Base-by-base conservation (phyloP, 2,113 vertebrate genomes). In the Centrocercus urophasianus region DNA sequence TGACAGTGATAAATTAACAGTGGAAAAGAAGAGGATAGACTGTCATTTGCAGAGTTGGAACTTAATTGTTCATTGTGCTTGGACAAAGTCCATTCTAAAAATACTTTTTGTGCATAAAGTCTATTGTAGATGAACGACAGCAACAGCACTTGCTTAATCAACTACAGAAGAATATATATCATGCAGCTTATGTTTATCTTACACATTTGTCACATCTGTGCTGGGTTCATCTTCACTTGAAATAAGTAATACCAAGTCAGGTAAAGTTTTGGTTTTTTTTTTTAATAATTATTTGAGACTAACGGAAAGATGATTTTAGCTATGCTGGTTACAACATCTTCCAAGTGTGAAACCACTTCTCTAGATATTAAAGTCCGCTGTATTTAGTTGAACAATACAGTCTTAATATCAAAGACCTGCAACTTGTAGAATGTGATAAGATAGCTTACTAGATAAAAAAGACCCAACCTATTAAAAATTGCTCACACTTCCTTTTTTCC, bases 1-100 rank as follows among this genome's bases (percentile, higher is more conserved):
- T 38, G 91, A 76, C 84, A 83, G 28, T 83, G 77, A 95, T 61
- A 85, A 90, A 96, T 82, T 54, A 93, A 70, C 43, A 88, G 83
- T 30, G 52, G 32, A 71, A 86, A 71, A 91, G 43, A 85, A 75
- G 28, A 86, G 32, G 57, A 88, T 54, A 67, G 61, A 75, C 5
- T 83, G 65, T 65, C 70, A 93, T 88, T 93, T 90, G 63, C n/a
- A 87, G 73, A 84, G 40, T 15, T 82, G 21, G 59, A 92, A 86
- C 48, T 72, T 86, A 90, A 77, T 60, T 65, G 38, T 56, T 91
- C 61, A 40, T 64, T 90, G 42, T 92, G n/a, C 15, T 69, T 90
- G 34, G 73, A 86, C 40, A 81, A 32, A 74, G n/a, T 42, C 38
- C 52, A 43, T 56, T 90, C 36, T 65, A 81, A 75, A 93, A 89